phyloP scores from a whole-genome alignment of 2,888 invertebrate genomes.

The Eueremaeus valkanovi region DNA sequence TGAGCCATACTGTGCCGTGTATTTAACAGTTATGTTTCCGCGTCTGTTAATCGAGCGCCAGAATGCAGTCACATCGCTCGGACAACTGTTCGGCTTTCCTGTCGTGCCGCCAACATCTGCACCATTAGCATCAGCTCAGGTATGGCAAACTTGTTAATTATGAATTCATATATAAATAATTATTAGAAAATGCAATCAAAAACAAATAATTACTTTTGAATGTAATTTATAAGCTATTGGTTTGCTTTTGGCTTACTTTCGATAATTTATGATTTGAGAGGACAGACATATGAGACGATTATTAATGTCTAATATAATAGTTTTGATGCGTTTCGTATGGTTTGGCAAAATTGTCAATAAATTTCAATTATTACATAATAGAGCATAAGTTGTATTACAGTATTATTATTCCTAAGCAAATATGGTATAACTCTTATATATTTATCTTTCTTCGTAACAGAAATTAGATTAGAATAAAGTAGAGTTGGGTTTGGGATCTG shows the following conservation, averaged over 20 bases:
- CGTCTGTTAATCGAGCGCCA: slow-evolving; percentile 1
- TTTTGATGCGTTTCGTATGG: neutral
- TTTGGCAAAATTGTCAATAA: neutral
- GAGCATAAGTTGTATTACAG: neutral
- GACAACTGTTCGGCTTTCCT: slow-evolving; percentile 18
- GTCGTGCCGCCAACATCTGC: neutral
- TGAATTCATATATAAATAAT: neutral
- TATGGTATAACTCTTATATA: neutral
- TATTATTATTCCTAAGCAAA: neutral
- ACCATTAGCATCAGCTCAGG: slow-evolving; percentile 15
- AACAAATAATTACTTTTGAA: neutral
- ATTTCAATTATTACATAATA: neutral
- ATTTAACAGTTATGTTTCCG: slow-evolving; percentile 17
- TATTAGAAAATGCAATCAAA: neutral
- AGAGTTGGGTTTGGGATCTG: neutral
- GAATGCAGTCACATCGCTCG: slow-evolving; percentile 25
- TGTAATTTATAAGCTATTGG: neutral
- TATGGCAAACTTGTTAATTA: neutral
- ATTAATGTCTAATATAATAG: no score
- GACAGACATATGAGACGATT: neutral
- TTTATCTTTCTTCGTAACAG: slow-evolving; percentile 4
- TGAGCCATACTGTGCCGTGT: neutral
- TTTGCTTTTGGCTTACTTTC: neutral
- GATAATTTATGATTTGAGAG: no score
- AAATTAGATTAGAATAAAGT: slow-evolving; percentile 17